Base-by-base conservation (phyloP, 1,140 invertebrate genomes). In the Hylaeus volcanicus region DNA sequence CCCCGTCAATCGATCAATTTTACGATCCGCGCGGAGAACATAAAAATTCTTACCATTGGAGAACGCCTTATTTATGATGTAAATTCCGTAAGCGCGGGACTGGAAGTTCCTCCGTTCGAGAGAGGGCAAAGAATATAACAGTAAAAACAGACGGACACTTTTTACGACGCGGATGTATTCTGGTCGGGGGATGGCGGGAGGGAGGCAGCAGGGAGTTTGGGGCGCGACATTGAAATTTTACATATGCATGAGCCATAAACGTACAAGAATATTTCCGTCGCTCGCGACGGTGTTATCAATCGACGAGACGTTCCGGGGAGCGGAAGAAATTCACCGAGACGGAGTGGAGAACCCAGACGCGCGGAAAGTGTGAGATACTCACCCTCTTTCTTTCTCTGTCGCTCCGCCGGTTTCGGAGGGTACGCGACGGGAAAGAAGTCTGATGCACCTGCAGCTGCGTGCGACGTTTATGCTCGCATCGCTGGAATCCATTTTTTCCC, bases 401-500 rank as follows among this genome's bases (percentile, higher is more conserved):
- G 12, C 26, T 48, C 14, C 0, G 37, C 1, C 12, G 41, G 39
- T 45, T 37, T 48, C 53, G 45, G 58, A 53, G 58, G 70, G 66
- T 12, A 45, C 60, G 75, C 63, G 81, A 83, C 65, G 73, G 79
- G 73, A 66, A 77, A 65, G 77, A 85, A 86, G 81, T 87, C 84
- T 74, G 81, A 83, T 87, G 85, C 85, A 87, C 76, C 69, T 78
- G 84, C 81, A 81, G 74, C 85, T 87, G 85, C 84, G 81, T 74
- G 51, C 79, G 85, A 86, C 81, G 73, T 85, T 86, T 79, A 79
- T 77, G 53, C 76, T 66, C 64, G 51, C 75, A 83, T 86, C 69
- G 66, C 43, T 72, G 37, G 68, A 74, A 83, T 71, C 68, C 81
- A 68, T 79, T 79, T 82, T 68, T 79, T 55, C 63, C 11, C 26